phyloP scores from a whole-genome alignment of 2,797 vertebrate genomes.

The Pristis pectinata region DNA sequence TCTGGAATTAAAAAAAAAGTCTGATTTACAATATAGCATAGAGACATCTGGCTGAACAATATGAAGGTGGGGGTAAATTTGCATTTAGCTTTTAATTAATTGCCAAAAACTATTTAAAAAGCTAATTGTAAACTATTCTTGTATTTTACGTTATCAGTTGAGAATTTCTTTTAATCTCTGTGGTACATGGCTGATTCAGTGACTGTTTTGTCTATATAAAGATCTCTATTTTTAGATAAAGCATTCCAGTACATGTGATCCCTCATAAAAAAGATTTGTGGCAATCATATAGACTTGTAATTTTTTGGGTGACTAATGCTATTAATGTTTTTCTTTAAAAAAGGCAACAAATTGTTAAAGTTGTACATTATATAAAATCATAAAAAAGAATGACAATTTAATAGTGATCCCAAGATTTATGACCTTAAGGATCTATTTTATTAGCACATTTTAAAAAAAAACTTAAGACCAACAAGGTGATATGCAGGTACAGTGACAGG shows the following conservation, averaged over 20 bases:
- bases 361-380: not conserved
- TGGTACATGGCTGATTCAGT: not conserved
- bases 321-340: not conserved
- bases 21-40: not conserved
- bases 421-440: not conserved
- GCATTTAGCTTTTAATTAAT: not conserved
- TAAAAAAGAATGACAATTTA: not conserved
- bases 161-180: not conserved
- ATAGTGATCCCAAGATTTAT: not conserved
- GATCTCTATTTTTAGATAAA: slow-evolving; percentile 27
- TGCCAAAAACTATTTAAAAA: not conserved
- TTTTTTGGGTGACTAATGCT: not conserved
- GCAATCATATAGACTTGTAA: not conserved
- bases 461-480: not conserved
- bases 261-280: not conserved
- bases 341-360: not conserved
- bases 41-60: not conserved
- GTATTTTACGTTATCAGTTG: not conserved
- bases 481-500: not conserved
- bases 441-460: not conserved
- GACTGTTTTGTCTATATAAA: not conserved
- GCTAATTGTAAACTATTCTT: not conserved
- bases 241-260: not conserved
- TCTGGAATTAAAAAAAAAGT: not conserved
- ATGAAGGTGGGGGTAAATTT: not conserved